phyloP scores from a whole-genome alignment of 2,113 vertebrate species.

The Thunnus maccoyii region DNA sequence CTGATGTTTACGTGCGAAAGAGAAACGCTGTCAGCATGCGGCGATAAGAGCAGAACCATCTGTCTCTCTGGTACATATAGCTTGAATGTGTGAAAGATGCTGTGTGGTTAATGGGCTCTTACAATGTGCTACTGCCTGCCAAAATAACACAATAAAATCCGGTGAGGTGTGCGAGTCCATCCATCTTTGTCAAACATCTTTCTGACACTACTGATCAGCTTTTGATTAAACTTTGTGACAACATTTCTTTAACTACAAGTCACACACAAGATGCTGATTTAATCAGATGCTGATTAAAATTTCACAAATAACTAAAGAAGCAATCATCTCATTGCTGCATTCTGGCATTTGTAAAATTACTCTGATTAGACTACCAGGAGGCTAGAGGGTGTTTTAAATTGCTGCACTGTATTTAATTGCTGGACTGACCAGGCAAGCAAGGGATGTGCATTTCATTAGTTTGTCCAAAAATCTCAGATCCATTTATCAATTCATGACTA shows the following conservation, averaged over 20 bases:
- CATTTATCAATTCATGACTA: neutral
- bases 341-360: conserved; percentile 30
- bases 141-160: conserved; percentile 57
- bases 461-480: neutral
- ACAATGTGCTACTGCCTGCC: conserved; percentile 60
- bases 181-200: conserved; percentile 51
- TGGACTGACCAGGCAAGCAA: conserved; percentile 10
- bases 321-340: conserved; percentile 21
- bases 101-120: conserved; percentile 64
- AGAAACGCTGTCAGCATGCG: conserved; percentile 46
- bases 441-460: neutral
- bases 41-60: conserved; percentile 71
- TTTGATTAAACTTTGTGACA: conserved; percentile 35
- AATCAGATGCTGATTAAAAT: conserved; percentile 48
- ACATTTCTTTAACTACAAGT: conserved; percentile 13
- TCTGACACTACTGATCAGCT: conserved; percentile 48
- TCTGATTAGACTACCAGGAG: conserved; percentile 30
- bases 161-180: conserved; percentile 53
- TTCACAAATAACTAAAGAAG: conserved; percentile 31
- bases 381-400: conserved; percentile 12
- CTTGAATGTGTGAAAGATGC: conserved; percentile 50
- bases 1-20: conserved; percentile 28
- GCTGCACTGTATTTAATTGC: conserved; percentile 12
- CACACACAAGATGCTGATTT: conserved; percentile 11
- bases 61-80: conserved; percentile 64